Conservation (phyloP, 2,797 vertebrate species). For the Ispidina lecontei region DNA sequence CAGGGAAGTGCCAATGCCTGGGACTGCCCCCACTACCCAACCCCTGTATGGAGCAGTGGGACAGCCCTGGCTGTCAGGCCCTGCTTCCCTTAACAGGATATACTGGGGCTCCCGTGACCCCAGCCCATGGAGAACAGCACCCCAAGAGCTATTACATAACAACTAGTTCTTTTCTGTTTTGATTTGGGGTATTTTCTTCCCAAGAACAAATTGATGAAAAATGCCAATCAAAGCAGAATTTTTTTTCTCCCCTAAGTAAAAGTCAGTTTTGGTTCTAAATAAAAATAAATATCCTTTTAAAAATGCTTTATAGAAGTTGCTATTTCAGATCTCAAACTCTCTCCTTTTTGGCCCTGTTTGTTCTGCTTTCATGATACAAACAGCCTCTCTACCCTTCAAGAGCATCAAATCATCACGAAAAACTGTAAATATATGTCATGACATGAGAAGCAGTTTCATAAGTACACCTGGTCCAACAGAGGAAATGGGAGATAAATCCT, state of each 20-base stretch:
- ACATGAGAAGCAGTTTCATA: not conserved
- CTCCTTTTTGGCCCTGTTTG: not conserved
- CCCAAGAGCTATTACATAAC: too few species aligned
- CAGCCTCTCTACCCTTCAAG: not conserved
- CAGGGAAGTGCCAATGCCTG: too few species aligned
- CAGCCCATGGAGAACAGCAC: too few species aligned
- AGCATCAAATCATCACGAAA: not conserved
- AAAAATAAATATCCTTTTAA: not conserved
- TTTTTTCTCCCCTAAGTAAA: not conserved
- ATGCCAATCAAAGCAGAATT: not conserved
- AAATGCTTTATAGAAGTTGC: not conserved
- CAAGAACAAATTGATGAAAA: not conserved
- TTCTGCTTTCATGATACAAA: not conserved
- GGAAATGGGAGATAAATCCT: not conserved
- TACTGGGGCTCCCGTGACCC: too few species aligned
- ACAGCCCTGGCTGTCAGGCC: not conserved
- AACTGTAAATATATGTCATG: not conserved
- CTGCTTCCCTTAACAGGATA: too few species aligned
- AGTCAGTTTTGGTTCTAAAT: not conserved
- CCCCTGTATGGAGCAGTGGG: too few species aligned
- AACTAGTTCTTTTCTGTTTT: not conserved
- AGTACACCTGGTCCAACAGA: not conserved
- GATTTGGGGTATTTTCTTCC: not conserved
- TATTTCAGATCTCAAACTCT: not conserved
- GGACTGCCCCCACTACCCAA: accelerated